These are phyloP conservation scores for Nannospalax galili DNA, from an alignment of 2,113 vertebrate genomes.

Conservation along the genomic window DNA sequence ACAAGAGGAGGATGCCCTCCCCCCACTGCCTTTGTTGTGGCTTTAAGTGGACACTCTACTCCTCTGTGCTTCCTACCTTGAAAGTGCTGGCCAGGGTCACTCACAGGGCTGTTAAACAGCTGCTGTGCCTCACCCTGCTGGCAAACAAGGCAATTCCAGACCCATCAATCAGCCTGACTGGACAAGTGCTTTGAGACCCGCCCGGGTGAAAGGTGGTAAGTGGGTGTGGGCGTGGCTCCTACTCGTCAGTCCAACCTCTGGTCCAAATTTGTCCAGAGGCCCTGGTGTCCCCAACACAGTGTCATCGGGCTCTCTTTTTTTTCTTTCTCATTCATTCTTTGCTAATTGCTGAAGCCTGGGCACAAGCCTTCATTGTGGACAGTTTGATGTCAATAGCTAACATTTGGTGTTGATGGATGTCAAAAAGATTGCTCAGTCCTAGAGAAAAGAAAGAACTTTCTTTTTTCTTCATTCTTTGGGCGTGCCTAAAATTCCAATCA, in stretches of 20 bases:
- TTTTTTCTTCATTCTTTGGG: neutral
- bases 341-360: neutral
- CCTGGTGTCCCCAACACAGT: neutral
- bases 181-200: slow-evolving; percentile 73
- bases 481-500: neutral
- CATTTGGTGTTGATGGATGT: neutral
- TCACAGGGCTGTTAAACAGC: slow-evolving; percentile 69
- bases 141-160: slow-evolving; percentile 59
- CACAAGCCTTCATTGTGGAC: neutral
- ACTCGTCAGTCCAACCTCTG: neutral
- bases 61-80: slow-evolving; percentile 74
- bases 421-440: neutral
- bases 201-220: slow-evolving; percentile 62
- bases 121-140: slow-evolving; percentile 44
- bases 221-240: neutral
- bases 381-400: neutral
- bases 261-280: slow-evolving; percentile 39
- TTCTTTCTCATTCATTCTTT: neutral
- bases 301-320: neutral
- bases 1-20: slow-evolving; percentile 43
- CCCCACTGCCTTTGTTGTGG: slow-evolving; percentile 49
- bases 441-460: neutral
- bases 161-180: slow-evolving; percentile 62
- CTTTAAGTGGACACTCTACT: slow-evolving; percentile 72
- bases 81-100: slow-evolving; percentile 73